A percentile compares a stretch with the other conserved stretches of the same genome.
Evolutionary conservation across 2,113 vertebrate genomes (phyloP).

Genomic region (Cebus imitator): DNA sequence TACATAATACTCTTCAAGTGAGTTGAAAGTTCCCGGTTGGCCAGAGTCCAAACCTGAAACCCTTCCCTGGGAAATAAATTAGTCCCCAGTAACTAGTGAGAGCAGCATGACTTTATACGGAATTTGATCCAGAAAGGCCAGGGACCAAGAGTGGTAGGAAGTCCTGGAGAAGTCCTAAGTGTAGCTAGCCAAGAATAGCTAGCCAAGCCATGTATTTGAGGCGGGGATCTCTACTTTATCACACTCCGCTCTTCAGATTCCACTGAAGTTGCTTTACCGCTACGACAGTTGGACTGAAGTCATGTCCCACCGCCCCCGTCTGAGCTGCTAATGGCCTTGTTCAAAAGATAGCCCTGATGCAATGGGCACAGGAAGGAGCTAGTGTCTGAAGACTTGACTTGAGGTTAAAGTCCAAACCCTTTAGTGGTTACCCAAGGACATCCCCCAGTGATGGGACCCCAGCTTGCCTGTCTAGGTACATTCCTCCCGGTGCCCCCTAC

Average conservation of each 20-base stretch:
- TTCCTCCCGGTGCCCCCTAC: not conserved
- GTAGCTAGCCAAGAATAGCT: not conserved
- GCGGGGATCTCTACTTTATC: not conserved
- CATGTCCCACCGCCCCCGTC: not conserved
- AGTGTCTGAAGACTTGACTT: not conserved
- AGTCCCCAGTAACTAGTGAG: not conserved
- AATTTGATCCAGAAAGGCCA: not conserved
- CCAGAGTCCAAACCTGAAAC: not conserved
- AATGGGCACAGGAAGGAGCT: not conserved
- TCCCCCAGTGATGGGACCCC: not conserved
- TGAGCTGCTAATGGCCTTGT: not conserved
- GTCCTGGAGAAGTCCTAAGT: not conserved
- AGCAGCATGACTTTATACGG: not conserved
- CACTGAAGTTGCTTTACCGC: not conserved
- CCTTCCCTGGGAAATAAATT: not conserved
- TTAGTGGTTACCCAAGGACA: not conserved
- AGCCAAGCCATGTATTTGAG: not conserved
- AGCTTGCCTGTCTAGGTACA: not conserved
- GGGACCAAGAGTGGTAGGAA: not conserved
- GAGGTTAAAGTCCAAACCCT: not conserved
- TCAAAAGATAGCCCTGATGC: not conserved
- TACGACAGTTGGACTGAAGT: not conserved
- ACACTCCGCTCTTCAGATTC: not conserved
- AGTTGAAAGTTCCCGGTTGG: not conserved
- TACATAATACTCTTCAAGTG: not conserved